Conservation (phyloP, 53 echinoderm and acorn worm genomes). For the Apostichopus leukothele region DNA sequence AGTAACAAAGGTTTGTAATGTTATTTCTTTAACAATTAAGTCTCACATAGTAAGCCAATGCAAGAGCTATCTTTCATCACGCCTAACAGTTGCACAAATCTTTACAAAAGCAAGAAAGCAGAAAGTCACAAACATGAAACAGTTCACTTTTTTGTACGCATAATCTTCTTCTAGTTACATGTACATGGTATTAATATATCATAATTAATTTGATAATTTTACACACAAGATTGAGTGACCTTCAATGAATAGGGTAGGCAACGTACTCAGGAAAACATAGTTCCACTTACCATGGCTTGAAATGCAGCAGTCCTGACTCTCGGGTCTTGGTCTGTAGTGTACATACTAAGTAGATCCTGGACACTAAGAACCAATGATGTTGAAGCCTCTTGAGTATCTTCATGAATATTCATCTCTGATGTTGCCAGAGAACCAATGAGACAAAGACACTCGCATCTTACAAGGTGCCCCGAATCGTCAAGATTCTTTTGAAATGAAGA, state of each 20-base stretch:
- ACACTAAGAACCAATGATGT: constrained; percentile 39
- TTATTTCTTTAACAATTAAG: no score
- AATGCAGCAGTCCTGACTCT: constrained; percentile 84
- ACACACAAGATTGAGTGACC: no score
- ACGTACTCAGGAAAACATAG: background rate
- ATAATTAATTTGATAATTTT: no score
- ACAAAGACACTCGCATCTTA: constrained; percentile 70
- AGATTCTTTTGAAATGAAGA: constrained; percentile 57
- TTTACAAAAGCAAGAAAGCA: no score
- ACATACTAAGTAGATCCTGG: constrained; percentile 71
- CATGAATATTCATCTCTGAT: constrained; percentile 54
- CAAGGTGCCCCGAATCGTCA: constrained; percentile 71
- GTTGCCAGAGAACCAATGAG: constrained; percentile 81
- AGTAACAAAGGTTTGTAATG: no score
- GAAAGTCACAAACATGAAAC: no score
- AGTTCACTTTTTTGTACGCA: no score
- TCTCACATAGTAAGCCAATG: no score
- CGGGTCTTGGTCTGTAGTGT: constrained; percentile 81
- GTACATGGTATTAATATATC: no score
- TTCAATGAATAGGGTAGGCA: no score
- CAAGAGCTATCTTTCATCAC: background rate
- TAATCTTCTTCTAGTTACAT: no score
- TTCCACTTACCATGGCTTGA: constrained; percentile 73
- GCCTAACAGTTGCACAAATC: background rate
- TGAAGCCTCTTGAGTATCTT: constrained; percentile 52